phyloP scores from a whole-genome alignment of 2,888 invertebrate species.

The Habrosyne pyritoides region DNA sequence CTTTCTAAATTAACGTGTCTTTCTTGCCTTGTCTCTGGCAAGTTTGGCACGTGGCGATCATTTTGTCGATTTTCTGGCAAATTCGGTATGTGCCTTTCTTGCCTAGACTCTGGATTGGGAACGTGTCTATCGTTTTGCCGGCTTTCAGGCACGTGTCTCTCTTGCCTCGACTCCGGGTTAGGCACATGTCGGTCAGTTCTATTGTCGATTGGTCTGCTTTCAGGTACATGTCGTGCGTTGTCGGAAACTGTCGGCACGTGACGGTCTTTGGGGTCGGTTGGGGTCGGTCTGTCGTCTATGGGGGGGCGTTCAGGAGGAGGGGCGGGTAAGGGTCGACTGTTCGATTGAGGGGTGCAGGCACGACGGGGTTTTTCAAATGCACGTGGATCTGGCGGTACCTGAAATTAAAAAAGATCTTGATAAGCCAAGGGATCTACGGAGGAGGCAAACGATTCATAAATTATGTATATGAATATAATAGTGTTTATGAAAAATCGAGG shows the following conservation, averaged over 20 bases:
- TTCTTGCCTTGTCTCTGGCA: constrained; percentile 27
- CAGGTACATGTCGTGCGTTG: constrained; percentile 13
- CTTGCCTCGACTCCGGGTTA: constrained; percentile 20
- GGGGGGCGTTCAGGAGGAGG: constrained; percentile 62
- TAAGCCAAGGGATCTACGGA: too few relatives aligned
- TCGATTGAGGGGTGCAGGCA: constrained; percentile 74
- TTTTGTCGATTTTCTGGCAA: constrained; percentile 23
- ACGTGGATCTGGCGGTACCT: constrained; percentile 76
- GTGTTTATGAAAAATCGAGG: too few relatives aligned
- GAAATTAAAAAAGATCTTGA: constrained; percentile 16
- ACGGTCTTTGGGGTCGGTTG: constrained; percentile 18
- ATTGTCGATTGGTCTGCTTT: neutral
- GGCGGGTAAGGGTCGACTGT: constrained; percentile 72
- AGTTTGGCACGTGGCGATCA: constrained; percentile 23
- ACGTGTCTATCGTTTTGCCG: constrained; percentile 19
- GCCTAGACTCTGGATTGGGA: neutral
- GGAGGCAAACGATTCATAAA: too few relatives aligned
- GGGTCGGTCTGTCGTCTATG: constrained; percentile 33
- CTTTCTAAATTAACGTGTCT: constrained; percentile 23
- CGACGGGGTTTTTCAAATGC: constrained; percentile 76
- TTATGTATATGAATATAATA: too few relatives aligned
- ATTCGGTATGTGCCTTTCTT: constrained; percentile 25
- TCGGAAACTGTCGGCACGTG: constrained; percentile 10
- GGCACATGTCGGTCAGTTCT: constrained; percentile 16
- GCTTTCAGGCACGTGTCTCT: constrained; percentile 22